Evolutionary conservation across 2,113 vertebrate genomes (phyloP), one percentile per base, ranked within the genome.

Genomic region (Baryphthengus martii): DNA sequence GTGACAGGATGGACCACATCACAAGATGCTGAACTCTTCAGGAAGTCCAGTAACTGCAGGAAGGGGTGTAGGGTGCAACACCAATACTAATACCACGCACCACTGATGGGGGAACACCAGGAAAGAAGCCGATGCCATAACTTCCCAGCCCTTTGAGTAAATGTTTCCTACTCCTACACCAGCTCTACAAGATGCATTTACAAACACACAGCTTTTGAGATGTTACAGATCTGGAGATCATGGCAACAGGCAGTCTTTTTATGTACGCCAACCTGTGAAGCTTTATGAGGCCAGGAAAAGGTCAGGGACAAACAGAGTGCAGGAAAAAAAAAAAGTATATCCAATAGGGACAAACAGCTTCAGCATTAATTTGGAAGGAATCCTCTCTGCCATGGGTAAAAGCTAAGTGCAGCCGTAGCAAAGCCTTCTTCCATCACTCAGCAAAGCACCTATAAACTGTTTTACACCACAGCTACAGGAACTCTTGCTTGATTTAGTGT

Each of bases 371-470:
- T 62, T 66, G 24, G 40, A 91, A 78, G 63, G n/a, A 87, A 92
- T 61, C 16, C 21, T 83, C 29, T 83, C 44, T 93, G 52, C 26
- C 62, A 81, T 17, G 20, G 49, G 77, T 81, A 53, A 75, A 81
- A 72, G 17, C 13, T 17, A 56, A 82, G 33, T 6, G 17, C 31
- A 53, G 42, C 13, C 40, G 29, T 35, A 44, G 62, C 70, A 93
- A 96, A 85, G 62, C 35, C n/a, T 86, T 63, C 74, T 62, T 94
- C 87, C 39, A 40, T 25, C 70, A 79, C 67, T 78, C 68, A 78
- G 61, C 25, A 85, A 28, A 75, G 17, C 13, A 63, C 65, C 40
- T 70, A 86, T 67, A 80, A 93, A 95, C 58, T 33, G 26, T 74
- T 85, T 88, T 49, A 79, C 85, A 68, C 68, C 25, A 73, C 76